phyloP scores from a whole-genome alignment of 2,113 vertebrate species.

The Tyto alba region DNA sequence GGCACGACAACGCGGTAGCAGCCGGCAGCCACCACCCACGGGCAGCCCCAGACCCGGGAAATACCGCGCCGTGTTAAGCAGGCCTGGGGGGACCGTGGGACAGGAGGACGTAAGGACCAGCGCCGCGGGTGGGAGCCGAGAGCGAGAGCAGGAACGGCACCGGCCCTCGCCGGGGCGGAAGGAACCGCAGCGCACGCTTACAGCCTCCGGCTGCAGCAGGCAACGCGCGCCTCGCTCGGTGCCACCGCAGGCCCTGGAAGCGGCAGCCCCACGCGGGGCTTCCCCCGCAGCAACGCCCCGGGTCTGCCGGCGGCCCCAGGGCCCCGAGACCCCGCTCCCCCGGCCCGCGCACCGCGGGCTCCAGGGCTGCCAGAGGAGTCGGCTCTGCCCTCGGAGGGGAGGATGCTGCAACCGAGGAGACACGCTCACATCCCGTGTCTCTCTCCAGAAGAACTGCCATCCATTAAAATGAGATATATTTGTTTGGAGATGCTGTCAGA shows the following conservation, averaged over 20 bases:
- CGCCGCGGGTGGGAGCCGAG: too few relatives aligned
- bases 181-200: too few relatives aligned
- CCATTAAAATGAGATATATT: not conserved
- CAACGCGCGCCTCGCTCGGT: too few relatives aligned
- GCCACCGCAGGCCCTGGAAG: too few relatives aligned
- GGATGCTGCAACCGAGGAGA: not conserved
- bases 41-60: not conserved
- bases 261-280: too few relatives aligned
- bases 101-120: not conserved
- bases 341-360: not conserved
- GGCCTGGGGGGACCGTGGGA: not conserved
- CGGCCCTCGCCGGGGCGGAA: not conserved
- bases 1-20: not conserved
- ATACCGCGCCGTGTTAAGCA: fast-evolving
- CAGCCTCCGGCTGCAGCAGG: too few relatives aligned
- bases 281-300: fast-evolving
- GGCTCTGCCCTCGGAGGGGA: not conserved
- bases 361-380: not conserved
- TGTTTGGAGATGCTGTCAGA: not conserved
- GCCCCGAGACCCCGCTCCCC: not conserved
- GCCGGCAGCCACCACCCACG: not conserved
- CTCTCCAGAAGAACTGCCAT: not conserved
- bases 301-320: not conserved
- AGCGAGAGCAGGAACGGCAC: not conserved
- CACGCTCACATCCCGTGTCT: not conserved